Conservation (phyloP, 2,888 invertebrate species). For the Coecobrya sp. region DNA sequence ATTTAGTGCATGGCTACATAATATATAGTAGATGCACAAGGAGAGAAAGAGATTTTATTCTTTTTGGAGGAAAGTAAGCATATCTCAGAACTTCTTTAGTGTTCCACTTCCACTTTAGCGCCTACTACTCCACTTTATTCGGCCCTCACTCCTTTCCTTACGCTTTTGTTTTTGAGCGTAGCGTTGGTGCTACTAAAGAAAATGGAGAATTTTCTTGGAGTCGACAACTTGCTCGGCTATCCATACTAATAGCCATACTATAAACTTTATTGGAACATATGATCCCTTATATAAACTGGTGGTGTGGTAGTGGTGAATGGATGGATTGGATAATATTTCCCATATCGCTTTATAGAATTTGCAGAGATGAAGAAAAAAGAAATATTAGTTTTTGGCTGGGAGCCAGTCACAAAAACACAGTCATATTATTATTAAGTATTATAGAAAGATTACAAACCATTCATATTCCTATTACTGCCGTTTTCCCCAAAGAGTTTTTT, state of each 20-base stretch:
- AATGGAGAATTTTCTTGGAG: conserved; percentile 9
- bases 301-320: not conserved
- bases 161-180: conserved; percentile 3
- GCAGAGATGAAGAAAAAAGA: not conserved
- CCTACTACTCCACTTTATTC: not conserved
- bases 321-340: conserved; percentile 4
- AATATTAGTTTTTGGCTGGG: conserved; percentile 46
- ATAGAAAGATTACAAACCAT: conserved; percentile 30
- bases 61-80: not conserved
- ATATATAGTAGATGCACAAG: not conserved
- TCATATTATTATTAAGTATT: conserved; percentile 39
- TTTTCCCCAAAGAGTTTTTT: not conserved
- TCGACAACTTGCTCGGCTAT: not conserved
- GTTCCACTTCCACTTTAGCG: conserved; percentile 15
- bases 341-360: not conserved
- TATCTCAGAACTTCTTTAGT: not conserved
- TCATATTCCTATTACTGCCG: conserved; percentile 25
- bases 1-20: not conserved
- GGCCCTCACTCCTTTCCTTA: not conserved
- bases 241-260: not conserved
- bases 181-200: not conserved
- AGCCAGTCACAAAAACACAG: conserved; percentile 46
- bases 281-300: not conserved
- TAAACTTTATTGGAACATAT: conserved; percentile 15
- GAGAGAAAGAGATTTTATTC: not conserved